phyloP scores from a whole-genome alignment of 2,797 vertebrate genomes.

The Eidolon dupreanum region DNA sequence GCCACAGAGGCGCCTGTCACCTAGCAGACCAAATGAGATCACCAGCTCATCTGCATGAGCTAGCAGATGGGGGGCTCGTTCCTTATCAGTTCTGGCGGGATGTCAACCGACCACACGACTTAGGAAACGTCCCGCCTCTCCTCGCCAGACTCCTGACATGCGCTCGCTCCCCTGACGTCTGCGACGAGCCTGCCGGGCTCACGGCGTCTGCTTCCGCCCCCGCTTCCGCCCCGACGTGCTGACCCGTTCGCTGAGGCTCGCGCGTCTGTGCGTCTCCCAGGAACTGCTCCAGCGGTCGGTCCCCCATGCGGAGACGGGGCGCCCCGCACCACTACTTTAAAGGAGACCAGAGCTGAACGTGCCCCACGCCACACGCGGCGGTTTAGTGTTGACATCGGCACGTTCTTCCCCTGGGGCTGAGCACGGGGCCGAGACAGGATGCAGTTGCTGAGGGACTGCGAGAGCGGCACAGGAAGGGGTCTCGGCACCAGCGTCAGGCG shows the following conservation, averaged over 20 bases:
- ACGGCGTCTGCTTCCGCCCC: background rate
- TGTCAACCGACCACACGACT: conserved; percentile 64
- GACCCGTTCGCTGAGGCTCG: background rate
- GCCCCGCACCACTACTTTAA: background rate
- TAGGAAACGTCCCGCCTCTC: conserved; percentile 63
- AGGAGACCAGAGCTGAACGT: background rate
- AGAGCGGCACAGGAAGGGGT: background rate
- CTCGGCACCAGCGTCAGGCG: background rate
- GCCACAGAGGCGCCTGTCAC: conserved; percentile 83
- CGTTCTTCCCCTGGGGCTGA: background rate
- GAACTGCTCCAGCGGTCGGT: background rate
- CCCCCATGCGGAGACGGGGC: too few species aligned
- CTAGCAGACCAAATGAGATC: conserved; percentile 81
- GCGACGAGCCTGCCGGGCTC: conserved; percentile 13
- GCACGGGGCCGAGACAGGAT: background rate
- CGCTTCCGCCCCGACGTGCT: too few species aligned
- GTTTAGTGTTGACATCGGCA: background rate
- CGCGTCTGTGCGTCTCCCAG: background rate
- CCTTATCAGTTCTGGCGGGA: conserved; percentile 58
- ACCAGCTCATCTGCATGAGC: conserved; percentile 82
- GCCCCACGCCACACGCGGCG: background rate
- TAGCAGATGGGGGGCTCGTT: conserved; percentile 84
- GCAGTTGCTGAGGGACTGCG: background rate
- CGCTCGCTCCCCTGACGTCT: background rate
- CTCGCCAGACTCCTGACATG: conserved; percentile 55